phyloP scores from a whole-genome alignment of 2,888 invertebrate species.

The Ferdinandea cuprea region DNA sequence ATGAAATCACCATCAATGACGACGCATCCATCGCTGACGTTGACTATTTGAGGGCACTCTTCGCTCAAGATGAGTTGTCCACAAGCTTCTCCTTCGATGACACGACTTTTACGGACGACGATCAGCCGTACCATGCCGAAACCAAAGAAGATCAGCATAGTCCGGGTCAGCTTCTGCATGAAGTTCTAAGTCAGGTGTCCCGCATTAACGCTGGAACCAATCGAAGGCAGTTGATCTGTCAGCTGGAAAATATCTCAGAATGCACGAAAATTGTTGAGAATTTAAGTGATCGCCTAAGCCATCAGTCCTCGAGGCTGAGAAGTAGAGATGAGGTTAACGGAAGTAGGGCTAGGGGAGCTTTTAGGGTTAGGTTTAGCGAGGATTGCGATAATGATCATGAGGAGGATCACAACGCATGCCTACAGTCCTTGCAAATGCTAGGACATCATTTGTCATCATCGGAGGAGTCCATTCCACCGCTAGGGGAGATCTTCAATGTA shows the following conservation, averaged over 20 bases:
- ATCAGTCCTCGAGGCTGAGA: conserved; percentile 32
- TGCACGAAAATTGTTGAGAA: conserved; percentile 65
- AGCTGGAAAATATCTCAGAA: conserved; percentile 65
- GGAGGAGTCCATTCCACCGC: conserved; percentile 54
- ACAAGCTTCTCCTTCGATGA: conserved; percentile 63
- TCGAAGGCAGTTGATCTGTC: conserved; percentile 50
- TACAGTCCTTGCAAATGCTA: conserved; percentile 42
- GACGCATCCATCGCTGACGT: conserved; percentile 32
- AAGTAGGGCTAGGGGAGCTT: background rate
- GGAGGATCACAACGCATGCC: conserved; percentile 39
- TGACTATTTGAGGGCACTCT: conserved; percentile 49
- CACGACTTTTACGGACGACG: background rate
- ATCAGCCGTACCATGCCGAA: conserved; percentile 7
- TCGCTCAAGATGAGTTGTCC: conserved; percentile 54
- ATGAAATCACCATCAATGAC: conserved; percentile 78
- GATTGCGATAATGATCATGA: conserved; percentile 45
- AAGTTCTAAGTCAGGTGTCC: conserved; percentile 62
- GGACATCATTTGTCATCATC: conserved; percentile 58
- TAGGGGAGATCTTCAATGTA: conserved; percentile 51
- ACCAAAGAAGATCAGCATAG: conserved; percentile 61
- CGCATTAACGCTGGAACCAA: conserved; percentile 58
- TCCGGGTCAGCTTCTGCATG: conserved; percentile 64
- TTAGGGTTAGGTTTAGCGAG: conserved; percentile 63
- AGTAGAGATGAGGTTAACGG: conserved; percentile 30
- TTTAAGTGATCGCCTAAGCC: conserved; percentile 59